Percentiles rank a stretch among this genome's conserved stretches.
phyloP scores from a whole-genome alignment of 2,888 invertebrate genomes.

The Andrena trimmerana region DNA sequence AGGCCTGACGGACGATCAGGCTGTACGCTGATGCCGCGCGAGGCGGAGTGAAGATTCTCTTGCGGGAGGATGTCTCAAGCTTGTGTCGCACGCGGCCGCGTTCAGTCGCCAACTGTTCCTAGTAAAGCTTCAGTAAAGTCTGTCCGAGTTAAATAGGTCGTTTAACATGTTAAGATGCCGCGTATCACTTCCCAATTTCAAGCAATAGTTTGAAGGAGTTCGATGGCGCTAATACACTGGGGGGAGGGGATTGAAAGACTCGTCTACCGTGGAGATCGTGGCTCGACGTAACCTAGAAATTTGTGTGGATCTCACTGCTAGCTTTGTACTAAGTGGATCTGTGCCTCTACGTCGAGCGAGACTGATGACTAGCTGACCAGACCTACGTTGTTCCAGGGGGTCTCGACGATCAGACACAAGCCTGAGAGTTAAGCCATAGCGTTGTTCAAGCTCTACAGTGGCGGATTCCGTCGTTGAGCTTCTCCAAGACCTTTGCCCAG shows the following conservation, averaged over 20 bases:
- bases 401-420: slow-evolving; percentile 14
- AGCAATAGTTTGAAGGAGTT: no score
- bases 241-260: neutral
- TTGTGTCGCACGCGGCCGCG: no score
- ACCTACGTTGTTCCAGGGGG: slow-evolving; percentile 13
- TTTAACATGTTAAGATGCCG: neutral
- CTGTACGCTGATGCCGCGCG: neutral
- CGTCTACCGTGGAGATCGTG: neutral
- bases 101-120: neutral
- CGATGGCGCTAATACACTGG: neutral
- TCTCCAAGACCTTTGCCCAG: neutral
- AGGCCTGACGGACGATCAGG: neutral
- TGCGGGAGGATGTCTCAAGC: no score
- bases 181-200: neutral
- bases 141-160: neutral
- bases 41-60: neutral
- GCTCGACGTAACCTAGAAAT: slow-evolving; percentile 69
- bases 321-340: slow-evolving; percentile 57
- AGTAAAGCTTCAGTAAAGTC: neutral
- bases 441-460: neutral
- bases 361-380: slow-evolving; percentile 27
- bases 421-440: slow-evolving; percentile 9
- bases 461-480: neutral
- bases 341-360: slow-evolving; percentile 26
- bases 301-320: slow-evolving; percentile 84